phyloP scores from a whole-genome alignment of 2,888 invertebrate species.

The Encarsia formosa region DNA sequence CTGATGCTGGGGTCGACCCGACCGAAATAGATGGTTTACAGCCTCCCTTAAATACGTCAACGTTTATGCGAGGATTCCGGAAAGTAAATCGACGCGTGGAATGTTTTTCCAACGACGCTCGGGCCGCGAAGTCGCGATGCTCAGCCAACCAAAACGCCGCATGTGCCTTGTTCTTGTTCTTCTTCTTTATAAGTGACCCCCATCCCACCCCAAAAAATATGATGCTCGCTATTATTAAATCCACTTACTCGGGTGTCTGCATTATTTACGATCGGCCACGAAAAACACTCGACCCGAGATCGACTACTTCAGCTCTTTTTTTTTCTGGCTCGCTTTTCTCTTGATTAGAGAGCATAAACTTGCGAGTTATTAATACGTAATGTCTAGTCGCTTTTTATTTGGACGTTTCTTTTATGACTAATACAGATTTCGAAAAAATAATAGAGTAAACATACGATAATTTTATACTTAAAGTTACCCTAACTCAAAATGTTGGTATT shows the following conservation, averaged over 20 bases:
- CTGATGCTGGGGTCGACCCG: too few relatives aligned
- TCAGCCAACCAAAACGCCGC: slow-evolving; percentile 44
- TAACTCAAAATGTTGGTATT: too few relatives aligned
- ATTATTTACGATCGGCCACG: slow-evolving; percentile 24
- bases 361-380: too few relatives aligned
- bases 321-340: too few relatives aligned
- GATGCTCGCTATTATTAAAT: slow-evolving; percentile 32
- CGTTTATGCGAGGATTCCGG: slow-evolving; percentile 48
- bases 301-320: too few relatives aligned
- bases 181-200: slow-evolving; percentile 22
- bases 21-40: slow-evolving; percentile 50
- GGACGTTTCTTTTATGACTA: too few relatives aligned
- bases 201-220: too few relatives aligned
- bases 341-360: too few relatives aligned
- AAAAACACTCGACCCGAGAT: slow-evolving; percentile 17
- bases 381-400: too few relatives aligned
- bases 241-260: slow-evolving; percentile 18
- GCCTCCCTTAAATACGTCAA: slow-evolving; percentile 50
- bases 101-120: slow-evolving; percentile 47
- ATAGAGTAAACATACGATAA: too few relatives aligned
- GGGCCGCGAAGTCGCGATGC: slow-evolving; percentile 38
- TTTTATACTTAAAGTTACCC: too few relatives aligned
- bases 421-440: too few relatives aligned
- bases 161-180: background rate
- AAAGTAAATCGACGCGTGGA: slow-evolving; percentile 49